These are phyloP conservation scores for Hetaerina titia DNA, from an alignment of 2,888 invertebrate genomes.

Conservation along the genomic window DNA sequence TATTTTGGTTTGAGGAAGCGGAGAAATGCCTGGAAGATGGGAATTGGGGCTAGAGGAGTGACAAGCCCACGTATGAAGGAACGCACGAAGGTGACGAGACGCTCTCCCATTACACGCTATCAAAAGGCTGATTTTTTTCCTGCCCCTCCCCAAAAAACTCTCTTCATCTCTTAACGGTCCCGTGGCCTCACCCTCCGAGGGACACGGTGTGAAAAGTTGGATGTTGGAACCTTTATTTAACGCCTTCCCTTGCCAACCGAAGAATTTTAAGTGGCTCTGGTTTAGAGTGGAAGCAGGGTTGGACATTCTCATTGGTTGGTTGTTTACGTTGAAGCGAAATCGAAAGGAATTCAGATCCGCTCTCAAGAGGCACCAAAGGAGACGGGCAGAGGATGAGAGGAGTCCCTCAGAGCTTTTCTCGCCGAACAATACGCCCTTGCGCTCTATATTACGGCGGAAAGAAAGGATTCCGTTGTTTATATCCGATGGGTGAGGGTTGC, in stretches of 20 bases:
- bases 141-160: neutral
- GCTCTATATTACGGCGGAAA: neutral
- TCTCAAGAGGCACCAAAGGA: neutral
- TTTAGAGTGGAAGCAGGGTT: neutral
- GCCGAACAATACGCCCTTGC: slow-evolving; percentile 17
- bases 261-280: slow-evolving; percentile 11
- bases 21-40: neutral
- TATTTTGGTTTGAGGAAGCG: neutral
- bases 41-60: neutral
- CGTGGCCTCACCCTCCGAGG: neutral
- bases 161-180: neutral
- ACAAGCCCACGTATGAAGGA: no score
- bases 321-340: slow-evolving; percentile 52
- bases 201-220: neutral
- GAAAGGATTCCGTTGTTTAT: slow-evolving; percentile 49
- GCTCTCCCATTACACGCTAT: neutral
- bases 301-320: slow-evolving; percentile 24
- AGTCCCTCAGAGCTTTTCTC: slow-evolving; percentile 10
- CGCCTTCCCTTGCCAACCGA: neutral
- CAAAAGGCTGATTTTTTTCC: neutral
- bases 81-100: neutral
- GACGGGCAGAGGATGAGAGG: neutral
- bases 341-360: slow-evolving; percentile 54
- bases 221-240: neutral
- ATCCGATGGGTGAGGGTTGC: neutral